phyloP scores from a whole-genome alignment of 2,797 vertebrate genomes.

The Podarcis lilfordi region DNA sequence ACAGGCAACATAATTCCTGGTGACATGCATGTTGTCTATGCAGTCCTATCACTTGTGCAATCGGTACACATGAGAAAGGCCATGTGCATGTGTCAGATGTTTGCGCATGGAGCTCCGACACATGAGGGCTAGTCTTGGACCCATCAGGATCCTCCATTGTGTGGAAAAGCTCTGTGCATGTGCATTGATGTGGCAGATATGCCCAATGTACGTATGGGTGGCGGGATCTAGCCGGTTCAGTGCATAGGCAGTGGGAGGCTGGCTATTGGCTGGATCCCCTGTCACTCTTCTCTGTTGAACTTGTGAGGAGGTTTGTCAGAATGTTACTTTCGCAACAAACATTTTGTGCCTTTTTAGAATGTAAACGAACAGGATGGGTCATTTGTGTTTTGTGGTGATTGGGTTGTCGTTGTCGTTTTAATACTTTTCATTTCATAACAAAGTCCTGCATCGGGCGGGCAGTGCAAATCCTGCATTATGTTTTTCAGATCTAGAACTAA shows the following conservation, averaged over 20 bases:
- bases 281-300: too few relatives aligned
- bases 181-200: not conserved
- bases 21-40: too few relatives aligned
- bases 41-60: not conserved
- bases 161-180: not conserved
- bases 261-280: not conserved
- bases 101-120: not conserved
- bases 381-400: not conserved
- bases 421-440: slow-evolving; percentile 50
- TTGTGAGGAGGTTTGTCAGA: not conserved
- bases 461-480: slow-evolving; percentile 26
- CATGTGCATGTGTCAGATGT: not conserved
- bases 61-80: not conserved
- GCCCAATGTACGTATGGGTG: not conserved
- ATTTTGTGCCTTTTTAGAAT: slow-evolving; percentile 75
- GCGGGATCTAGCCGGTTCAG: not conserved
- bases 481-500: not conserved
- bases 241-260: not conserved
- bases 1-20: too few relatives aligned
- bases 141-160: not conserved
- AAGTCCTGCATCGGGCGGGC: not conserved
- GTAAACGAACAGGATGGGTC: slow-evolving; percentile 41
- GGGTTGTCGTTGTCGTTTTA: slow-evolving; percentile 48
- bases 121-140: not conserved
- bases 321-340: slow-evolving; percentile 43